Percentiles rank a stretch among this genome's conserved stretches.
phyloP scores from a whole-genome alignment of 2,113 vertebrate species.

The Edolisoma coerulescens region DNA sequence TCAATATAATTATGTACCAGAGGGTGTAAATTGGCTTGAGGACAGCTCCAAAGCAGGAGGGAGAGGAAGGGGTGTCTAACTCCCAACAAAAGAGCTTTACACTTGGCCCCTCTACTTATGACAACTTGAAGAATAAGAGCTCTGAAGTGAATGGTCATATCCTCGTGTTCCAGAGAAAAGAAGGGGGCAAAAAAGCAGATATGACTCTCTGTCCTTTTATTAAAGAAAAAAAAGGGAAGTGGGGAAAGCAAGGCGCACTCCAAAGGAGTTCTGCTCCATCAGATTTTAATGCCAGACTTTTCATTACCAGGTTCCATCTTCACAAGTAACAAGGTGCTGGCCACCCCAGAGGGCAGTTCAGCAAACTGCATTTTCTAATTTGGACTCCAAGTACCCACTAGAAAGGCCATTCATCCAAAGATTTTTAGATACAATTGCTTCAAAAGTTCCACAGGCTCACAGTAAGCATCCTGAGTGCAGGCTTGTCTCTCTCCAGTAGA shows the following conservation, averaged over 20 bases:
- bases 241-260: not conserved
- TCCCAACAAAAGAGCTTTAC: not conserved
- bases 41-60: not conserved
- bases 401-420: constrained; percentile 1
- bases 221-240: not conserved
- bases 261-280: not conserved
- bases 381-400: not conserved
- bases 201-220: not conserved
- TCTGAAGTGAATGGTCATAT: not conserved
- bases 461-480: not conserved
- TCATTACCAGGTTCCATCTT: not conserved
- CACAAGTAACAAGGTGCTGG: not conserved
- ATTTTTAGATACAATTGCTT: not conserved
- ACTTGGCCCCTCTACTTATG: not conserved
- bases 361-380: not conserved
- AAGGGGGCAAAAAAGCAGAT: not conserved
- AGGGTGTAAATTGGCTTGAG: not conserved
- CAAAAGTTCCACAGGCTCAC: not conserved
- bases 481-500: not conserved
- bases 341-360: not conserved
- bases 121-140: not conserved
- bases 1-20: not conserved
- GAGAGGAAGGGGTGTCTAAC: not conserved
- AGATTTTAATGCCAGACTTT: not conserved
- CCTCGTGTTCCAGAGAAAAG: not conserved